A percentile compares a stretch with the other conserved stretches of the same genome.
Conservation (phyloP, 2,888 invertebrate species). For the Cheilosia variabilis region DNA sequence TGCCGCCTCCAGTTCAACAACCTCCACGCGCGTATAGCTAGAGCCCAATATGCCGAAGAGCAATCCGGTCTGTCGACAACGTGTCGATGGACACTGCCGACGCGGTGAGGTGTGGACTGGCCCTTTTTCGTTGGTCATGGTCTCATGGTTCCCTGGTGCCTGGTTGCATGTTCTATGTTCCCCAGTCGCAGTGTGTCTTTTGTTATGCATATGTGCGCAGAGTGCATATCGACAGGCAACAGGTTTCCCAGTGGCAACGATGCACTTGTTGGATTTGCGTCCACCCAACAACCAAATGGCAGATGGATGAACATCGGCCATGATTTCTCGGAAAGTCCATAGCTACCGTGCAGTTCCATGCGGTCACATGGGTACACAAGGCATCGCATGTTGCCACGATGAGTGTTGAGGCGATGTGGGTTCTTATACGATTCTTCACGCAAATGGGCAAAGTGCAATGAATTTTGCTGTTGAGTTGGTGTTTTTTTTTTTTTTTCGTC, state of each 20-base stretch:
- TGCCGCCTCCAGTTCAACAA: conserved; percentile 69
- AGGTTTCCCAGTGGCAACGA: conserved; percentile 45
- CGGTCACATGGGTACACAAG: conserved; percentile 15
- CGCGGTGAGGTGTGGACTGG: conserved; percentile 39
- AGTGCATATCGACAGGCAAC: conserved; percentile 46
- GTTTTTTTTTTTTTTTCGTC: conserved; percentile 8
- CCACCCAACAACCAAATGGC: conserved; percentile 8
- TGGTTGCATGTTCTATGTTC: conserved; percentile 8
- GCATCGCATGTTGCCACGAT: conserved; percentile 55
- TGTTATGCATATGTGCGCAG: conserved; percentile 63
- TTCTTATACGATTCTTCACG: conserved; percentile 43
- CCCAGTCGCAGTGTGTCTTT: conserved; percentile 28
- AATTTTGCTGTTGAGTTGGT: conserved; percentile 21
- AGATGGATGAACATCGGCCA: conserved; percentile 12
- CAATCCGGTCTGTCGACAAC: conserved; percentile 67
- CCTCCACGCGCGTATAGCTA: conserved; percentile 39
- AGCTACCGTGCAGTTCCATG: conserved; percentile 53
- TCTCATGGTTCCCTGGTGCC: conserved; percentile 45
- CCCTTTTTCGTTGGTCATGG: conserved; percentile 67
- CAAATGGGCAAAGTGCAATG: conserved; percentile 65
- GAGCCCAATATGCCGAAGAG: conserved; percentile 65
- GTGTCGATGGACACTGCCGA: conserved; percentile 39
- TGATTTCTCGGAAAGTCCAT: conserved; percentile 41
- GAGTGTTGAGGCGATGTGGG: conserved; percentile 53
- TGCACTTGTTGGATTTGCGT: conserved; percentile 67